Conservation (phyloP, 2,113 vertebrate genomes). For the Canis aureus region DNA sequence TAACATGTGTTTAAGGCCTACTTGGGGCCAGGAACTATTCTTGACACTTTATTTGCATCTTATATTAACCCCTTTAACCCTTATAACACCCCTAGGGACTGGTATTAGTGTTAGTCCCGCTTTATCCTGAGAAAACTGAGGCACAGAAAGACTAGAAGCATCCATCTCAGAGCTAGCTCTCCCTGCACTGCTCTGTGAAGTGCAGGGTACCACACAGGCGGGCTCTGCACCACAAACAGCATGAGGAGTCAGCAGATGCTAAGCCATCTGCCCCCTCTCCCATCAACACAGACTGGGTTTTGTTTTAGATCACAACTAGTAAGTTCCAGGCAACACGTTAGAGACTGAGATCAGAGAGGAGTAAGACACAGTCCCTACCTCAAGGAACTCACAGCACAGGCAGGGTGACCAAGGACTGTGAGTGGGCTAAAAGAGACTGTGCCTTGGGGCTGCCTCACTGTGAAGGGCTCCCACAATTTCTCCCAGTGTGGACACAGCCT, state of each 20-base stretch:
- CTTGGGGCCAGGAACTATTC: background rate
- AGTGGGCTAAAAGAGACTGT: background rate
- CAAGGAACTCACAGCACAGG: background rate
- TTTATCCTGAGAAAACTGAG: slow-evolving; percentile 19
- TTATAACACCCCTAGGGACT: background rate
- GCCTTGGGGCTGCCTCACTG: background rate
- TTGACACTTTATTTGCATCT: slow-evolving; percentile 33
- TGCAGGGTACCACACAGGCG: background rate
- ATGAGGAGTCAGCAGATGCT: background rate
- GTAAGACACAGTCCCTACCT: background rate
- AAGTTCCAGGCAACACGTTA: background rate
- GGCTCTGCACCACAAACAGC: background rate
- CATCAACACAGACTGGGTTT: background rate
- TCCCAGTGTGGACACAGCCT: background rate
- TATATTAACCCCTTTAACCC: slow-evolving; percentile 22
- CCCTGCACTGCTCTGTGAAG: background rate
- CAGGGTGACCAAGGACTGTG: background rate
- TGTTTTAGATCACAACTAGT: slow-evolving; percentile 16
- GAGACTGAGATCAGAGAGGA: background rate
- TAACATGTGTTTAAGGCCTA: background rate
- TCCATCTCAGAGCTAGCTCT: background rate
- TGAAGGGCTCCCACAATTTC: background rate
- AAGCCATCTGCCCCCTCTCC: background rate
- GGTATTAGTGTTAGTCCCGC: background rate
- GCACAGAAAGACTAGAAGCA: background rate